Evolutionary conservation across 2,113 vertebrate genomes (phyloP), one percentile per base, ranked within the genome.

Genomic region (Gnathonemus echidnorhynchus): DNA sequence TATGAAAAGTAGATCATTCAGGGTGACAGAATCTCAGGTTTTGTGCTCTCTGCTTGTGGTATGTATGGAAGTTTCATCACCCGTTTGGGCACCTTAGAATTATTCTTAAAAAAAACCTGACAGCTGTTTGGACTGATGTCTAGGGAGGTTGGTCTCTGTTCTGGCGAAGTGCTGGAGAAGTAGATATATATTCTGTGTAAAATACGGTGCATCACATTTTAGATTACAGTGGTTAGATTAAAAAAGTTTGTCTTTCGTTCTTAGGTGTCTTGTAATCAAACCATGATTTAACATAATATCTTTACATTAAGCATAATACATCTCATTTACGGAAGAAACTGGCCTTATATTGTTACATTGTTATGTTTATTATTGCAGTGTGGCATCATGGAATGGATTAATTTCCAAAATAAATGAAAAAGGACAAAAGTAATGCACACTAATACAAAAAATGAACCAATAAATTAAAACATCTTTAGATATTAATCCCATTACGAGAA

Each of bases 391-490:
- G 46, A 88, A 88, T 56, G 83, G 31, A 86, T 87, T 62, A 52
- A 53, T 89, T 13, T 89, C 31, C 35, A 21, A 77, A 84, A 89
- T 89, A 42, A 90, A 89, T 86, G 24, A 87, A 53, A 58, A 45
- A 89, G 83, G 42, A 58, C 89, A 52, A 49, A 90, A 56, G 58
- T 86, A 89, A 85, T 89, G 66, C 62, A 89, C 74, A 19, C 53
- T 45, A 70, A 90, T 87, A 84, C 58, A 70, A 89, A 66, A 66
- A 56, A 91, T 89, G 77, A 89, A 90, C 80, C 62, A 9, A 17
- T 42, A 42, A 49, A 48, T 91, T 90, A 58, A 56, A 86, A 35
- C 27, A 88, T 17, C 35, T 87, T 90, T 46, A 86, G 80, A 74
- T 77, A 52, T 52, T 50, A 35, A 24, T 39, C 42, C 5, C 9